Conservation (phyloP, 2,113 vertebrate species). For the Pygoscelis adeliae region DNA sequence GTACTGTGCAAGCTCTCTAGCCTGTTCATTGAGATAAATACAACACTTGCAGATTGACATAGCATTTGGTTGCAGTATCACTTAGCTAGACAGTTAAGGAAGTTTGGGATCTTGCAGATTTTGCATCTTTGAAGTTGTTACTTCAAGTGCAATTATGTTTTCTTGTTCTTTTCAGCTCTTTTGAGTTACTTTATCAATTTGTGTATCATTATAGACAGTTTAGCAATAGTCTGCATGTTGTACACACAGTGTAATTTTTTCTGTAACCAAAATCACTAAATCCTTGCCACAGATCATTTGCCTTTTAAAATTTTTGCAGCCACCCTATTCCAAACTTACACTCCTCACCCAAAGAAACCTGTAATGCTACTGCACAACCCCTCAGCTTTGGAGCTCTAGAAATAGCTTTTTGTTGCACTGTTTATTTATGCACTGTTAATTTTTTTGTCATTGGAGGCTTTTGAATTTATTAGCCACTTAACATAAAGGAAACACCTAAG, state of each 20-base stretch:
- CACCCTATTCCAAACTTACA: not conserved
- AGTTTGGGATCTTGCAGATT: not conserved
- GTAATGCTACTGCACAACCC: not conserved
- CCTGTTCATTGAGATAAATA: not conserved
- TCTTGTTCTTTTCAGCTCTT: not conserved
- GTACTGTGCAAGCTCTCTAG: not conserved
- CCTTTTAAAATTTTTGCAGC: not conserved
- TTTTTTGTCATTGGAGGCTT: not conserved
- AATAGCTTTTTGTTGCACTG: not conserved
- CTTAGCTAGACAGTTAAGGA: not conserved
- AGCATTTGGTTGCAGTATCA: not conserved
- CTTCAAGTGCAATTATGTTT: not conserved
- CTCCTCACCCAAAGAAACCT: not conserved
- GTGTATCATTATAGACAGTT: not conserved
- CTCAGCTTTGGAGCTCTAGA: not conserved
- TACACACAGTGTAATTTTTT: not conserved
- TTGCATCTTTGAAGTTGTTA: not conserved
- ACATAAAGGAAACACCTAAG: not conserved
- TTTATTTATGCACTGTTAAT: not conserved
- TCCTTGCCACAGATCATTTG: not conserved
- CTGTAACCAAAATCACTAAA: not conserved
- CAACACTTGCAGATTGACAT: not conserved
- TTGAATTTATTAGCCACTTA: not conserved
- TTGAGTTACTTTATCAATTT: not conserved
- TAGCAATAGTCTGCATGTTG: not conserved